Evolutionary conservation across 2,797 vertebrate species (phyloP), one percentile per base, ranked within the genome.

Genomic region (Ceryle rudis): DNA sequence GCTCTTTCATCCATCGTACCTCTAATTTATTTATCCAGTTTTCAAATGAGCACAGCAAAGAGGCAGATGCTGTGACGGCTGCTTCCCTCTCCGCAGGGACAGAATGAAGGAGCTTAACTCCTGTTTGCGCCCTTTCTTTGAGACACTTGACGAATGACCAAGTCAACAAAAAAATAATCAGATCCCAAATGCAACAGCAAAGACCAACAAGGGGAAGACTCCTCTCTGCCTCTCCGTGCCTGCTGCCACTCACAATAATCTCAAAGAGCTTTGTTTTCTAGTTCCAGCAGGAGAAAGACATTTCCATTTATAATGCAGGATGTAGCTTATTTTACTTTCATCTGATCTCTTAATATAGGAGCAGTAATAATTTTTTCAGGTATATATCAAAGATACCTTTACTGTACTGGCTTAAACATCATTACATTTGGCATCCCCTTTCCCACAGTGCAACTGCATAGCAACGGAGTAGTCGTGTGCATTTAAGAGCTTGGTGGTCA

Each of bases 1-100:
- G 81, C 35, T 64, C 79, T 51, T 28, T 22, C 33, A 71, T 25
- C 0, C 4, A 64, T 37, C 78, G 0, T 5, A 37, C 31, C 93
- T 64, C 47, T 91, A 17, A 92, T 93, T 93, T 80, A 77, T 93
- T 94, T 67, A 89, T 55, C 74, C 70, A 10, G 20, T 16, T 82
- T 62, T 54, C 51, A 81, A 78, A 79, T 5, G 19, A 89, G 86
- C 35, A 0, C 3, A 52, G 81, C 18, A 8, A 65, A 73, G 74
- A 52, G 18, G 54, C 61, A 52, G 85, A 52, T 14, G 51, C 0
- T 1, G 28, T 1, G 2, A 47, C 0, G 14, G 75, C 77, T 54
- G 66, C 83, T 89, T 49, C 60, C 47, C 44, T 14, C 26, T 51
- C 86, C 1, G 0, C 71, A 14, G 55, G 89, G 86, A 75, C 23